Conservation (phyloP, 1,140 invertebrate genomes). For the Nixonia krombeini region DNA sequence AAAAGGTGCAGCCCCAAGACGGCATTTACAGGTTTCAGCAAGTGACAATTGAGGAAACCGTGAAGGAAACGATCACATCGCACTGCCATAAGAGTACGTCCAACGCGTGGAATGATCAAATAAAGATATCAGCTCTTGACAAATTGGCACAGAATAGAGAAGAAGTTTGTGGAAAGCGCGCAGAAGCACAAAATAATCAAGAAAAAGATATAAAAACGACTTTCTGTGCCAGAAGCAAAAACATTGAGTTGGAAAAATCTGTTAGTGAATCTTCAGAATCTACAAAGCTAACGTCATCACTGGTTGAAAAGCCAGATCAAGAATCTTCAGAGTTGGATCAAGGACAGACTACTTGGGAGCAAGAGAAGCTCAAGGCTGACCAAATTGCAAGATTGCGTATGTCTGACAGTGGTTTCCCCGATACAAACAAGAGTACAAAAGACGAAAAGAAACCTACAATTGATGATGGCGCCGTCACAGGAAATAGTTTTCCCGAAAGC, state of each 20-base stretch:
- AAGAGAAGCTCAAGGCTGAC: conserved; percentile 66
- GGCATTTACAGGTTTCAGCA: conserved; percentile 55
- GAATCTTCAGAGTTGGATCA: conserved; percentile 43
- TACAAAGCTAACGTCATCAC: no score
- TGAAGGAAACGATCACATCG: no score
- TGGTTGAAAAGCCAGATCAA: background rate
- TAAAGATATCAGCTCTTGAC: no score
- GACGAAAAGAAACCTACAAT: no score
- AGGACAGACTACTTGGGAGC: conserved; percentile 64
- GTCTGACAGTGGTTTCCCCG: conserved; percentile 42
- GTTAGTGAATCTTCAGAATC: no score
- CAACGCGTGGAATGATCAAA: conserved; percentile 42
- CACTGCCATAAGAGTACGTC: conserved; percentile 30
- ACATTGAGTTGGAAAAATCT: conserved; percentile 1
- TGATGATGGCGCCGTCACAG: no score
- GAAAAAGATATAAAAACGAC: conserved; percentile 22
- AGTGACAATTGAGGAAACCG: conserved; percentile 44
- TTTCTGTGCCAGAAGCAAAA: no score
- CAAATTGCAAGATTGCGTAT: conserved; percentile 57
- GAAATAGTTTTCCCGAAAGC: no score
- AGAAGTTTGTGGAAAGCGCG: no score
- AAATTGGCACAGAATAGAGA: conserved; percentile 17
- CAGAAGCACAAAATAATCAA: conserved; percentile 23
- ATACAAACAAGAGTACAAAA: conserved; percentile 16
- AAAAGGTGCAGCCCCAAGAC: conserved; percentile 21